These are phyloP conservation scores for Chrysomela aeneicollis DNA, from an alignment of 2,888 invertebrate species.

Conservation along the genomic window DNA sequence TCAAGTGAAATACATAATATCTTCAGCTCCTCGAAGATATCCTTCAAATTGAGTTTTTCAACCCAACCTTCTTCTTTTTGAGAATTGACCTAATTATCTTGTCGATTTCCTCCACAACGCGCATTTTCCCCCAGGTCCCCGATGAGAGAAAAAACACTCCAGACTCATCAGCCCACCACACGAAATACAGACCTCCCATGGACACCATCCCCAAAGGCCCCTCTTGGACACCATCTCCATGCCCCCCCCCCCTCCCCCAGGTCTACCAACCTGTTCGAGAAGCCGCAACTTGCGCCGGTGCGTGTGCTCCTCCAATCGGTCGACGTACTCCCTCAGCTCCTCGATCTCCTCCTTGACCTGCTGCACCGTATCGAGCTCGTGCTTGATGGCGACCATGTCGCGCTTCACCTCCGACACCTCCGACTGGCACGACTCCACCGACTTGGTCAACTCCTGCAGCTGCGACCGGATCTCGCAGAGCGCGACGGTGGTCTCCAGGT, in stretches of 20 bases:
- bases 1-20: no score
- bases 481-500: conserved; percentile 92
- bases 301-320: conserved; percentile 89
- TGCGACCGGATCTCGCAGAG: conserved; percentile 93
- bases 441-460: conserved; percentile 92
- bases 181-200: no score
- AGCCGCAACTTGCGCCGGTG: conserved; percentile 89
- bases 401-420: conserved; percentile 93
- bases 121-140: no score
- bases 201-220: no score
- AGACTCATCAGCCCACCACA: no score
- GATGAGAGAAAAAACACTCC: no score
- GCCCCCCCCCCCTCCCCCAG: no score
- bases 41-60: no score
- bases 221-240: neutral
- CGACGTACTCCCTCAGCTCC: conserved; percentile 90
- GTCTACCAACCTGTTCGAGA: conserved; percentile 80
- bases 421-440: conserved; percentile 94
- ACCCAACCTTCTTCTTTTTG: no score
- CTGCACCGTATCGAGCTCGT: conserved; percentile 92
- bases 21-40: no score
- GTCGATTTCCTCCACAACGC: no score
- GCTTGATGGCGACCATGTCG: conserved; percentile 95
- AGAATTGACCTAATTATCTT: no score
- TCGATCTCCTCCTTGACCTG: conserved; percentile 95